A percentile compares a stretch with the other conserved stretches of the same genome.
These are phyloP conservation scores for Nipponacmea schrenckii DNA, from an alignment of 2,888 invertebrate species.

Conservation along the genomic window DNA sequence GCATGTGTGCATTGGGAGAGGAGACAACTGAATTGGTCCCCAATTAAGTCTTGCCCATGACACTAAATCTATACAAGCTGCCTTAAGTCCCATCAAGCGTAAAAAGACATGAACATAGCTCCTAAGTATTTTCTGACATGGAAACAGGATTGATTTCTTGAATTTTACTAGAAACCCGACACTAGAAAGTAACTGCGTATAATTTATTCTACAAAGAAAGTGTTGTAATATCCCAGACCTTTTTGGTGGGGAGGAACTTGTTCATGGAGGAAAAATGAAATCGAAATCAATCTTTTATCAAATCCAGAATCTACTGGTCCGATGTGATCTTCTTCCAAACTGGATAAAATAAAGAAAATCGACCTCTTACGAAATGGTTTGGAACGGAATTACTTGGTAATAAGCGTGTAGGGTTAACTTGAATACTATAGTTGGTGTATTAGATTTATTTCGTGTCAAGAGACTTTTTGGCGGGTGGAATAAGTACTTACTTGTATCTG, in stretches of 20 bases:
- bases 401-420: no score
- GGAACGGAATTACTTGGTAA: background rate
- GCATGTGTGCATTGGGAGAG: background rate
- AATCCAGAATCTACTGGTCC: slow-evolving; percentile 16
- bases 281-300: slow-evolving; percentile 12
- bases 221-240: slow-evolving; percentile 14
- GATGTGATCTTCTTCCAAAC: slow-evolving; percentile 17
- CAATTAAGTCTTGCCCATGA: background rate
- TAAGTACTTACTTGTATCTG: no score
- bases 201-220: slow-evolving; percentile 8
- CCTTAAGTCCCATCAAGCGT: background rate
- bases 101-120: background rate
- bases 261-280: background rate
- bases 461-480: no score
- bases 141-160: background rate
- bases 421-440: no score
- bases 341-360: slow-evolving; percentile 6
- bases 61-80: background rate
- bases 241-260: background rate
- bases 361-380: slow-evolving; percentile 12
- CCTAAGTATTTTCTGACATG: background rate
- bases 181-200: background rate
- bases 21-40: background rate
- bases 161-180: background rate
- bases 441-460: no score